Evolutionary conservation across 2,797 vertebrate species (phyloP), one percentile per base, ranked within the genome.

Genomic region (Cheirogaleus major): DNA sequence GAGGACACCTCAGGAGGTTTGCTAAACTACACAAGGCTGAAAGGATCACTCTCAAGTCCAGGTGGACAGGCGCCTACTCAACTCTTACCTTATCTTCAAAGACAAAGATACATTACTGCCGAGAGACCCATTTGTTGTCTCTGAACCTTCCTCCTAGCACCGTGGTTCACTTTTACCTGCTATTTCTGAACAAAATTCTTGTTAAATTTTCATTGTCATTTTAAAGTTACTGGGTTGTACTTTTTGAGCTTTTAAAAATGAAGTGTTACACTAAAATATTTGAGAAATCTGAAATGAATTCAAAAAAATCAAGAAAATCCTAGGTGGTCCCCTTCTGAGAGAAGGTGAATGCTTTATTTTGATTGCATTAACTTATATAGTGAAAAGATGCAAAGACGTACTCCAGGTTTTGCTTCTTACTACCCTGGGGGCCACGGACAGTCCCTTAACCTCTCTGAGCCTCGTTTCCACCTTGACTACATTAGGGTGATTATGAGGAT

Each of bases 231-330:
- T 72, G 5, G 41, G 5, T 88, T 69, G 76, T 18, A 80, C 14
- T 30, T 72, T 30, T 23, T 83, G 79, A 86, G 43, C 18, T 65
- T 85, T 81, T 75, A 82, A 87, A 79, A 61, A 76, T n/a, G 35
- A 95, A 45, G 7, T 55, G 9, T 57, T 25, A 57, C 25, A 65
- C 27, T 55, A 80, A 94, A 89, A 78, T 59, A 90, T 38, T 50
- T 41, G 38, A 87, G 67, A 90, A 95, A 48, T 72, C 81, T 32
- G 41, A 96, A 92, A 76, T 83, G 69, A 85, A 89, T 45, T n/a
- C 78, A 81, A 80, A 93, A 15, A 9, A 76, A 32, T 55, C 38
- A 15, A 95, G 55, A 72, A 59, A 83, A 50, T 65, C 57, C 57
- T 52, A n/a, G 20, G 75, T 35, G 38, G 48, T 41, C 81, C n/a